phyloP scores from a whole-genome alignment of 2,797 vertebrate genomes.

The Lepus townsendii region DNA sequence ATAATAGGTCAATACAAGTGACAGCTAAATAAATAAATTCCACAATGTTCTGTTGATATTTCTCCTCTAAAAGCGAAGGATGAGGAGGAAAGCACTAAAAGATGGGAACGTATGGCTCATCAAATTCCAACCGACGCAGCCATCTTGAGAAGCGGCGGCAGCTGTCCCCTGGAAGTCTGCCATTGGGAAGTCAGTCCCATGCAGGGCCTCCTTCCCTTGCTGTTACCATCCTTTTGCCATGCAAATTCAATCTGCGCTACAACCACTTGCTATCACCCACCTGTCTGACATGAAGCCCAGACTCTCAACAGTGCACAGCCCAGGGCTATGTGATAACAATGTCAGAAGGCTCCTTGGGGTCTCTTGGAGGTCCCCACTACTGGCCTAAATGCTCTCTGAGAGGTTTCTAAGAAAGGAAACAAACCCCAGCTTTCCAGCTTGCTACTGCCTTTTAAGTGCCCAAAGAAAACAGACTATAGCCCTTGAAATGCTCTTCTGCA shows the following conservation, averaged over 20 bases:
- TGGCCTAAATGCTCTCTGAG: background rate
- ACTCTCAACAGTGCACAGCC: background rate
- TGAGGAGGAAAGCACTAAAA: background rate
- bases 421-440: background rate
- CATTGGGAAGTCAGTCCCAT: background rate
- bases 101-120: background rate
- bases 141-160: slow-evolving; percentile 39
- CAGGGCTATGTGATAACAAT: background rate
- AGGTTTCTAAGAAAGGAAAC: slow-evolving; percentile 44
- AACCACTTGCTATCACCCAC: slow-evolving; percentile 4
- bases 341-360: background rate
- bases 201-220: background rate
- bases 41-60: slow-evolving; percentile 14
- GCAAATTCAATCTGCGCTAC: background rate
- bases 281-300: background rate
- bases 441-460: slow-evolving; percentile 30
- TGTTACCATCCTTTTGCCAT: background rate
- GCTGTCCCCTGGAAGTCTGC: background rate
- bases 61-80: slow-evolving; percentile 40
- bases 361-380: background rate
- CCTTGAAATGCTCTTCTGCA: background rate
- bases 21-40: background rate
- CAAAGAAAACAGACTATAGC: background rate
- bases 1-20: background rate
- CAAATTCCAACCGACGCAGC: background rate